These are phyloP conservation scores for Microchirus variegatus DNA, from an alignment of 2,797 vertebrate genomes.

Conservation along the genomic window DNA sequence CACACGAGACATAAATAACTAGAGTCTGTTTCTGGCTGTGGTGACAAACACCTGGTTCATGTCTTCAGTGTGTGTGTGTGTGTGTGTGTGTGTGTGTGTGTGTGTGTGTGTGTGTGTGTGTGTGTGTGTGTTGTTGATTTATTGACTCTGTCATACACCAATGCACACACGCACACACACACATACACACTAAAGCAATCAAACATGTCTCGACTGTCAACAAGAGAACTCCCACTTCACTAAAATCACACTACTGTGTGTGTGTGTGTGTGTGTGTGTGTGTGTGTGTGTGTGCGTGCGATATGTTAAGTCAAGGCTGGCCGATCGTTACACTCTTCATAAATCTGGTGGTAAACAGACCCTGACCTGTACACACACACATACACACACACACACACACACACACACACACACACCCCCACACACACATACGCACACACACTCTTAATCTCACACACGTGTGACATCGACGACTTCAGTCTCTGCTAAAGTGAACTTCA, in stretches of 20 bases:
- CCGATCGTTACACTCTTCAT: constrained; percentile 60
- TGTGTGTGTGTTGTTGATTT: constrained; percentile 85
- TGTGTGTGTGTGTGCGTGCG: background rate
- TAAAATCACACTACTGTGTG: constrained; percentile 18
- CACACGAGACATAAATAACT: constrained; percentile 56
- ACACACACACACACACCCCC: too few relatives aligned
- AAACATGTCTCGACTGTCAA: constrained; percentile 49
- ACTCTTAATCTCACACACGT: background rate
- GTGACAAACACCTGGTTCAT: constrained; percentile 82
- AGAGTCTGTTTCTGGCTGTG: constrained; percentile 31
- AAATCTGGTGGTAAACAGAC: constrained; percentile 65
- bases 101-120: constrained; percentile 65
- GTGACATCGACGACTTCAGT: too few relatives aligned
- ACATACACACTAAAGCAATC: constrained; percentile 36
- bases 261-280: constrained; percentile 14
- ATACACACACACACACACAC: too few relatives aligned
- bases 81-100: constrained; percentile 77
- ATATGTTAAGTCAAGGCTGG: constrained; percentile 52
- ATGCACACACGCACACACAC: constrained; percentile 61
- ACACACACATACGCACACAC: too few relatives aligned
- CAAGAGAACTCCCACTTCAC: constrained; percentile 49
- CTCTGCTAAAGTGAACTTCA: too few relatives aligned
- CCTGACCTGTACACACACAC: constrained; percentile 26
- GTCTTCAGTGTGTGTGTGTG: constrained; percentile 76
- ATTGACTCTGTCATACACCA: constrained; percentile 87